Percentiles rank a stretch among this genome's conserved stretches.
phyloP scores from a whole-genome alignment of 2,888 invertebrate species.

The Drosophila subsilvestris region DNA sequence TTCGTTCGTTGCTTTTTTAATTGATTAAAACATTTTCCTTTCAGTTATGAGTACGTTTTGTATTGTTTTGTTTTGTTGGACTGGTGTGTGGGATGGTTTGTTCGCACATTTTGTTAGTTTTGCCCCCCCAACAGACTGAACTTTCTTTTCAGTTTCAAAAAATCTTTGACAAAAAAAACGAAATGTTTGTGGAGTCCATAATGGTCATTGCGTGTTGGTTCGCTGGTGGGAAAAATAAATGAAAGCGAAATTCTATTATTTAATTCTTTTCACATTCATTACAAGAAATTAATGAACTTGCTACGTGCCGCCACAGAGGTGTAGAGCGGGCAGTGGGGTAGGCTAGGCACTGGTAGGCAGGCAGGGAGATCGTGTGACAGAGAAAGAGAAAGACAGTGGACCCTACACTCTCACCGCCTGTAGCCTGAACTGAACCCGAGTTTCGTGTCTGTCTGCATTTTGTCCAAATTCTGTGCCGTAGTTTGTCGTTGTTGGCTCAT shows the following conservation, averaged over 20 bases:
- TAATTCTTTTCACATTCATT: conserved; percentile 81
- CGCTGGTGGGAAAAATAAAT: conserved; percentile 54
- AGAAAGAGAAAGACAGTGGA: neutral
- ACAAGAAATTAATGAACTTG: conserved; percentile 67
- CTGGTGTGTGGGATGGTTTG: neutral
- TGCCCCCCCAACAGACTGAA: conserved; percentile 39
- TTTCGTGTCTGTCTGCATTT: conserved; percentile 35
- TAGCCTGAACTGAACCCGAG: conserved; percentile 12
- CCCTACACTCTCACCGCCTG: conserved; percentile 46
- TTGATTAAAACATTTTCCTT: conserved; percentile 49
- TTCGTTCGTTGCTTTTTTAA: conserved; percentile 31
- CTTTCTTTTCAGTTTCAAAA: conserved; percentile 70
- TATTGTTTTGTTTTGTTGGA: conserved; percentile 26
- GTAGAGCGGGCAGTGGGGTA: neutral
- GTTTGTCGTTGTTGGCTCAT: conserved; percentile 53
- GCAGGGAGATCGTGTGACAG: neutral
- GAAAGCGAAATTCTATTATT: conserved; percentile 83
- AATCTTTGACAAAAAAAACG: conserved; percentile 46
- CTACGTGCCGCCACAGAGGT: conserved; percentile 7
- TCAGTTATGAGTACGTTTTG: conserved; percentile 20
- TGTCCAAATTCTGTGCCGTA: conserved; percentile 60
- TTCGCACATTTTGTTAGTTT: conserved; percentile 21
- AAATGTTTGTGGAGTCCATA: conserved; percentile 54
- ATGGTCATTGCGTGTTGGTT: conserved; percentile 67
- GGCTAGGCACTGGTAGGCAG: too few species aligned